Conservation (phyloP, 2,888 invertebrate species). For the Sphaeridia pumilis region DNA sequence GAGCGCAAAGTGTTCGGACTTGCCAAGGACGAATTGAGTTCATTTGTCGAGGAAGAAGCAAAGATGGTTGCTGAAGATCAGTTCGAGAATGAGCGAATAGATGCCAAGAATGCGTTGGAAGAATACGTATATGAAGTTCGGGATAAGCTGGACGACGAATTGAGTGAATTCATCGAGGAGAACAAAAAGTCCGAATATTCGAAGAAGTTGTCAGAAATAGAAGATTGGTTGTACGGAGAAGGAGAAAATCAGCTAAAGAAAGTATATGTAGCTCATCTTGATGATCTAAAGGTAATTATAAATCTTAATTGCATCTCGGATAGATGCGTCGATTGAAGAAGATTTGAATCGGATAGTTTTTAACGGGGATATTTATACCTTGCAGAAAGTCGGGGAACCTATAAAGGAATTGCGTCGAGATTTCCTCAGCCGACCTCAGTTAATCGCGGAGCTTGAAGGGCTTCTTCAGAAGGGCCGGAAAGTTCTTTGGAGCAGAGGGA, state of each 20-base stretch:
- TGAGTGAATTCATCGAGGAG: conserved; percentile 63
- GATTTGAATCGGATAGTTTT: not conserved
- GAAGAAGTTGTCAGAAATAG: conserved; percentile 64
- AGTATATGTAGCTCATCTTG: conserved; percentile 49
- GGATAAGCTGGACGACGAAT: conserved; percentile 67
- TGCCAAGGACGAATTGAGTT: conserved; percentile 1
- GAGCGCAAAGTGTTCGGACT: conserved; percentile 14
- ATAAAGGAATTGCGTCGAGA: conserved; percentile 73
- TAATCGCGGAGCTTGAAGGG: conserved; percentile 67
- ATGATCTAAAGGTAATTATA: conserved; percentile 42
- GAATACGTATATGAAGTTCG: conserved; percentile 97
- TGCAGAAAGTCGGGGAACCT: conserved; percentile 73
- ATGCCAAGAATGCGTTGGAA: conserved; percentile 92
- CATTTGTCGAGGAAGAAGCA: conserved; percentile 45
- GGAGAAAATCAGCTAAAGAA: conserved; percentile 85
- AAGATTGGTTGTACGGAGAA: conserved; percentile 94
- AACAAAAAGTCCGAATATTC: conserved; percentile 54
- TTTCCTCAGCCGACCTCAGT: conserved; percentile 62
- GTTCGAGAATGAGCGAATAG: conserved; percentile 86
- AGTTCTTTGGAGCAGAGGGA: conserved; percentile 58
- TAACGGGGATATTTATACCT: conserved; percentile 26
- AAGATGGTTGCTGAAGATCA: conserved; percentile 75
- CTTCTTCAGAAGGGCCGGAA: conserved; percentile 69
- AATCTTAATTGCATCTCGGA: not conserved
- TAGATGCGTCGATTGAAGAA: too few relatives aligned